Evolutionary conservation across 2,888 invertebrate genomes (phyloP).

Genomic region (Molorchus minor): DNA sequence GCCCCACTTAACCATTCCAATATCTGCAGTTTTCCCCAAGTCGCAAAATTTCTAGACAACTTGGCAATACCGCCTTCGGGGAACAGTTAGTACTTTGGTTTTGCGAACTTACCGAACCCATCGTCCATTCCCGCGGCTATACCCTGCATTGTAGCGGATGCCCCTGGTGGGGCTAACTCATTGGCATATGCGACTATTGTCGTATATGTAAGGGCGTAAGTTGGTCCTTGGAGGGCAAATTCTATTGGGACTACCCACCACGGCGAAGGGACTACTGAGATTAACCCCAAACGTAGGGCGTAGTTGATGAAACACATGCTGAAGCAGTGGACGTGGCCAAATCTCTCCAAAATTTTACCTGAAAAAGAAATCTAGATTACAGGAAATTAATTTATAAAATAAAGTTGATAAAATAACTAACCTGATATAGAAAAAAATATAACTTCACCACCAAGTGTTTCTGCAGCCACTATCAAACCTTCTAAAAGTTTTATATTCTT

Average conservation of each 20-base stretch:
- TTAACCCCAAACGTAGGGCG: conserved; percentile 75
- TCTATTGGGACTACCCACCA: conserved; percentile 87
- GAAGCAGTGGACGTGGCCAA: conserved; percentile 81
- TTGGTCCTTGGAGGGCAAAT: conserved; percentile 83
- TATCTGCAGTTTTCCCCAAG: no score
- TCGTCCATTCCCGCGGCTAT: conserved; percentile 90
- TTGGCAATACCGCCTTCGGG: no score
- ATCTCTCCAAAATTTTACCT: conserved; percentile 81
- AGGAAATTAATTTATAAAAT: no score
- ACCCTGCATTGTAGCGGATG: conserved; percentile 86
- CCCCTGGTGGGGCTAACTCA: conserved; percentile 67
- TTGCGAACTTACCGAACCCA: conserved; percentile 71
- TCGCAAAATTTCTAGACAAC: neutral
- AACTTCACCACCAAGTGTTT: conserved; percentile 82
- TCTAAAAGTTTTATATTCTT: conserved; percentile 79
- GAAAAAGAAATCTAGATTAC: no score
- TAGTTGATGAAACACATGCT: conserved; percentile 82
- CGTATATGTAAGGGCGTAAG: conserved; percentile 86
- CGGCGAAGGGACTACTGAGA: conserved; percentile 80
- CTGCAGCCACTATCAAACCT: conserved; percentile 80
- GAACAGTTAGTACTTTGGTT: neutral
- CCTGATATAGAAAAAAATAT: conserved; percentile 79
- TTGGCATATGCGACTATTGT: conserved; percentile 76
- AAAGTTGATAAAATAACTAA: conserved; percentile 43
- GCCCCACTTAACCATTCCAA: no score